phyloP scores from a whole-genome alignment of 2,113 vertebrate genomes.

The Blennius ocellaris region DNA sequence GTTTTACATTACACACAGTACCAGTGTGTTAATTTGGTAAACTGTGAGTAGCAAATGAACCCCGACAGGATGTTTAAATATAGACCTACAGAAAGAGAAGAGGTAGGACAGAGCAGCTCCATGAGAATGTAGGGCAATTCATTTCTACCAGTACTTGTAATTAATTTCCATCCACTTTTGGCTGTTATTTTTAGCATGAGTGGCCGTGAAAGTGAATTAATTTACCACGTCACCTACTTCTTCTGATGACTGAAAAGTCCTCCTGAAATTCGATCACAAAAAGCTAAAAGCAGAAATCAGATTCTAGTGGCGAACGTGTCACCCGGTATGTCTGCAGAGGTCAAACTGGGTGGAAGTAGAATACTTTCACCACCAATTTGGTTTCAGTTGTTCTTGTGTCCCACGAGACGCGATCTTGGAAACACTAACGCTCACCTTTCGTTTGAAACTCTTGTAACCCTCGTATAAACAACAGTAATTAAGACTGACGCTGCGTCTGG shows the following conservation, averaged over 20 bases:
- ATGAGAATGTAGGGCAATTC: not conserved
- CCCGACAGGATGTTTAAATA: not conserved
- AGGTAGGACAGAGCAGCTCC: not conserved
- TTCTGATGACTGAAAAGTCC: not conserved
- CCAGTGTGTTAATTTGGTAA: not conserved
- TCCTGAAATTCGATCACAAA: not conserved
- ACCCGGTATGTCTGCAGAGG: not conserved
- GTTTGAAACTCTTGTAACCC: conserved; percentile 25
- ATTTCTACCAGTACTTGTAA: conserved; percentile 13
- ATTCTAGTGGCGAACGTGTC: not conserved
- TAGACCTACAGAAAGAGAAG: not conserved
- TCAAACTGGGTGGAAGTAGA: not conserved
- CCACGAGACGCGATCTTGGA: not conserved
- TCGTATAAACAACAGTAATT: conserved; percentile 32
- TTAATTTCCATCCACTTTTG: conserved; percentile 9
- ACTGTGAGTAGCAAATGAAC: not conserved
- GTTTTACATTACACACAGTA: not conserved
- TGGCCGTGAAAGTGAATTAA: not conserved
- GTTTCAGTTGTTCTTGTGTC: not conserved
- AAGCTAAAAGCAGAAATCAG: conserved; percentile 3
- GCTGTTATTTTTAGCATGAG: conserved; percentile 18
- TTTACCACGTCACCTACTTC: not conserved
- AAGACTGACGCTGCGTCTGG: conserved; percentile 33
- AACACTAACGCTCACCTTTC: conserved; percentile 12
- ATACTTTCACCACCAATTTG: not conserved